Evolutionary conservation across 1,140 invertebrate genomes (phyloP).

Genomic region (Heliconius himera): DNA sequence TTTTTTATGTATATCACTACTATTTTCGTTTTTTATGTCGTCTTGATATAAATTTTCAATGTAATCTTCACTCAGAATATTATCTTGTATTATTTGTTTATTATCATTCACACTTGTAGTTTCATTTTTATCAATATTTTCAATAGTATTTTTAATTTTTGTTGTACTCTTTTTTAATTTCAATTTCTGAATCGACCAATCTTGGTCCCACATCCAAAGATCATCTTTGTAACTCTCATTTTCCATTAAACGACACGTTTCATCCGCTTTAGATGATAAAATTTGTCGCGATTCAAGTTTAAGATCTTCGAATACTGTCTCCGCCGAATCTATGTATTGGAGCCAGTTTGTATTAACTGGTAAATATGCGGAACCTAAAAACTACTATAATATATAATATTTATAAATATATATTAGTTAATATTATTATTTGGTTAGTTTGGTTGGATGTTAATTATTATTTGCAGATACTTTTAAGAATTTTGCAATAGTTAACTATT

Average conservation of each 20-base stretch:
- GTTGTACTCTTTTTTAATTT: constrained; percentile 85
- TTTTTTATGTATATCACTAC: constrained; percentile 73
- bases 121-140: constrained; percentile 14
- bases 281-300: constrained; percentile 91
- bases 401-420: neutral
- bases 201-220: constrained; percentile 98
- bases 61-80: constrained; percentile 59
- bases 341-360: constrained; percentile 97
- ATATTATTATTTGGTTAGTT: no score
- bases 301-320: constrained; percentile 92
- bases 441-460: no score
- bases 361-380: constrained; percentile 84
- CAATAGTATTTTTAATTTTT: constrained; percentile 53
- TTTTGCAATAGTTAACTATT: no score
- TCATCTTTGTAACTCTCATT: constrained; percentile 91
- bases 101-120: constrained; percentile 36
- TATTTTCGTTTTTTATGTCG: constrained; percentile 26
- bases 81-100: constrained; percentile 44
- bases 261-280: constrained; percentile 91
- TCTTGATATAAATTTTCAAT: constrained; percentile 52
- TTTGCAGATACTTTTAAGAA: no score
- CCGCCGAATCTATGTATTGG: constrained; percentile 91
- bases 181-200: constrained; percentile 92
- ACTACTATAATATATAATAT: constrained; percentile 17
- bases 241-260: constrained; percentile 90